A percentile compares a stretch with the other conserved stretches of the same genome.
Conservation (phyloP, 2,797 vertebrate species). For the Columba guinea region DNA sequence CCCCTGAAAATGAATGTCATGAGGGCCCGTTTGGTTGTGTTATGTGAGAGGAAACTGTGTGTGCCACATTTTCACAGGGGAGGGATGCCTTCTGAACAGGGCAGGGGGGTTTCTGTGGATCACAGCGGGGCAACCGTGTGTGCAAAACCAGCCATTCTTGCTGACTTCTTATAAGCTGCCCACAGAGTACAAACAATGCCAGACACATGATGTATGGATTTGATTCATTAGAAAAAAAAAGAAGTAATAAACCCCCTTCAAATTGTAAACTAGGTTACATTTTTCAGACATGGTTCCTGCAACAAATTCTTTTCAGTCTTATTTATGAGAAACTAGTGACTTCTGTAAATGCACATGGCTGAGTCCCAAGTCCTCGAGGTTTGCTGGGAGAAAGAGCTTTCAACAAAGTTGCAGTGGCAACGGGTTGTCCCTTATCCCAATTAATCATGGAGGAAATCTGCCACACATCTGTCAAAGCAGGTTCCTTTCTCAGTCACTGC, state of each 20-base stretch:
- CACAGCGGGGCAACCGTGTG: slow-evolving; percentile 23
- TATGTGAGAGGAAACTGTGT: not conserved
- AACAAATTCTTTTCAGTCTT: slow-evolving; percentile 36
- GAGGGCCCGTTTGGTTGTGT: not conserved
- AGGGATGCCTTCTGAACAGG: slow-evolving; percentile 9
- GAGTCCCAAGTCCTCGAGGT: not conserved
- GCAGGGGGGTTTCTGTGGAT: not conserved
- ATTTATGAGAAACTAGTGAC: slow-evolving; percentile 47
- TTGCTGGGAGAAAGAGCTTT: slow-evolving; percentile 29
- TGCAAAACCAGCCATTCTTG: slow-evolving; percentile 45
- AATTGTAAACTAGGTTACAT: slow-evolving; percentile 30
- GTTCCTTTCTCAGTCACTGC: not conserved
- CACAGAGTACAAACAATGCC: slow-evolving; percentile 61
- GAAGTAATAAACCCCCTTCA: not conserved
- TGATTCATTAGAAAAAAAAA: not conserved
- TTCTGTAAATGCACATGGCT: slow-evolving; percentile 39
- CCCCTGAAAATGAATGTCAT: not conserved
- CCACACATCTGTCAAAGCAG: slow-evolving; percentile 17
- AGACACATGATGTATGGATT: slow-evolving; percentile 42
- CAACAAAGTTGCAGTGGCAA: not conserved
- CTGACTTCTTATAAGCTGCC: slow-evolving; percentile 40
- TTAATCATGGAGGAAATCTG: not conserved
- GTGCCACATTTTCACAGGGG: not conserved
- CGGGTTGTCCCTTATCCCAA: not conserved
- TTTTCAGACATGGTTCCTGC: slow-evolving; percentile 24